Evolutionary conservation across 2,888 invertebrate species (phyloP).

Genomic region (Callimorpha dominula): DNA sequence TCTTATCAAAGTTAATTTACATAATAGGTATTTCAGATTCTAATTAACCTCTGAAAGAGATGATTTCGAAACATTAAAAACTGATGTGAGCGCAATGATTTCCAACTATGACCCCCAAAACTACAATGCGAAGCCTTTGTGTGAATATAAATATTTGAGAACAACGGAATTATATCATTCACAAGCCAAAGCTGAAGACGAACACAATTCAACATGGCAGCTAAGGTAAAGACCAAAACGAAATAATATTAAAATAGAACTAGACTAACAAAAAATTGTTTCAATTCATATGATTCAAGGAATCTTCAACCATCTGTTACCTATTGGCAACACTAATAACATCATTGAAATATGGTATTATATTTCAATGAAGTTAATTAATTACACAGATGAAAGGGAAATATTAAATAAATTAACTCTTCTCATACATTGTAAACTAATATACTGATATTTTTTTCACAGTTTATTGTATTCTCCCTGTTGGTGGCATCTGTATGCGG

Average conservation of each 20-base stretch:
- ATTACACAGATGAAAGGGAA: background rate
- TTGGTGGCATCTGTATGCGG: slow-evolving; percentile 63
- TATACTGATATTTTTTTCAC: slow-evolving; percentile 54
- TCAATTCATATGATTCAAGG: background rate
- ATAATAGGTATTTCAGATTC: slow-evolving; percentile 62
- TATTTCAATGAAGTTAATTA: background rate
- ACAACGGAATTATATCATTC: slow-evolving; percentile 63
- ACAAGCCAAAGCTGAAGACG: slow-evolving; percentile 59
- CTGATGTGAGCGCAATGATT: slow-evolving; percentile 62
- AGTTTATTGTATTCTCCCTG: slow-evolving; percentile 69
- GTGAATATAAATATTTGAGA: slow-evolving; percentile 71
- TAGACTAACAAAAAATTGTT: background rate
- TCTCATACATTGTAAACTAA: background rate
- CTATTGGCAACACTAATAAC: no score
- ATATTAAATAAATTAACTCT: background rate
- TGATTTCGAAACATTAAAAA: slow-evolving; percentile 58
- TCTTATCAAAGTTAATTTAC: slow-evolving; percentile 63
- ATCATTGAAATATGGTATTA: no score
- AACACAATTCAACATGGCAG: slow-evolving; percentile 65
- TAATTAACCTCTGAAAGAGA: slow-evolving; percentile 66
- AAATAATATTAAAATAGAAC: background rate
- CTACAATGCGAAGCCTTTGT: slow-evolving; percentile 59
- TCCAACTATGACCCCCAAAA: slow-evolving; percentile 72
- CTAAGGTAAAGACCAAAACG: slow-evolving; percentile 61
- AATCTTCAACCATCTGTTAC: background rate